Evolutionary conservation across 2,797 vertebrate genomes (phyloP), one percentile per base, ranked within the genome.

Genomic region (Heliangelus exortis): DNA sequence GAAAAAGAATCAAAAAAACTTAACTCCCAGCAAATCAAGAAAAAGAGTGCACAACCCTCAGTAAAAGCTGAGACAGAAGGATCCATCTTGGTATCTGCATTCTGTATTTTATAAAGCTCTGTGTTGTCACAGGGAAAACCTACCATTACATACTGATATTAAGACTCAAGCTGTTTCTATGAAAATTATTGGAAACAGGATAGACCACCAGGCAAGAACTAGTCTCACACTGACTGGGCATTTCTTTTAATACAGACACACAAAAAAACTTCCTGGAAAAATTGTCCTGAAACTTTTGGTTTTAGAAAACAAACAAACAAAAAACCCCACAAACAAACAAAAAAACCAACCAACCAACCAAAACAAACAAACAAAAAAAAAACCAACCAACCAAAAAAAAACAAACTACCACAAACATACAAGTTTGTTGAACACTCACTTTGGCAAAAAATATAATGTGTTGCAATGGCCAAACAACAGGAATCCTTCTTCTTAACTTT

Each of bases 1-100:
- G 75, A 84, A 75, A 86, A 88, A 45, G 12, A 92, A 92, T 13
- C 68, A 77, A 95, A 89, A n/a, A 16, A 79, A 25, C 72, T 77
- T 81, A 90, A 20, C n/a, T 80, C 29, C 53, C n/a, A 74, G 15
- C 1, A 2, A 87, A 89, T 58, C 54, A 45, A 74, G 51, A 74
- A 84, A 84, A 79, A 71, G 36, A 34, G 34, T 16, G 31, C 26
- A 90, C 15, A 39, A 81, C 63, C 19, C 72, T 68, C 5, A 5
- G 48, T 17, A 74, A 86, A 87, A 90, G 29, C 36, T 83, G 65
- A 69, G 43, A 14, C 58, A 62, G 78, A 91, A 58, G 2, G 8
- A 92, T 55, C 50, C 68, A 75, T 51, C 53, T 72, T 68, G 48
- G 2, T 62, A 82, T 20, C 50, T 61, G 13, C 50, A 59, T 23